Percentiles rank a stretch among this genome's conserved stretches.
phyloP scores from a whole-genome alignment of 2,888 invertebrate genomes.

The Choreutis nemorana region DNA sequence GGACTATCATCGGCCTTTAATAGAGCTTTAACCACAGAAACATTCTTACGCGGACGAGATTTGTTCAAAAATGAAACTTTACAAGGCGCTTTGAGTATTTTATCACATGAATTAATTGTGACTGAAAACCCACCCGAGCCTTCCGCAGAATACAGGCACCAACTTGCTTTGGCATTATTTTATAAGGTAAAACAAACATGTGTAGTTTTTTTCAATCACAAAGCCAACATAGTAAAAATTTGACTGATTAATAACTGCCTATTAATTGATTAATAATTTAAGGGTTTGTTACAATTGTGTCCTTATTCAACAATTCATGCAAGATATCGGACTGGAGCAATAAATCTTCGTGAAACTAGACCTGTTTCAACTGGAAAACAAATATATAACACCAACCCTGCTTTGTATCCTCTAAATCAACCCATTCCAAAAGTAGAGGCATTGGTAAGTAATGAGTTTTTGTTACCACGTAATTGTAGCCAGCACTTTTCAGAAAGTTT shows the following conservation, averaged over 20 bases:
- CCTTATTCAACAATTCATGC: slow-evolving; percentile 38
- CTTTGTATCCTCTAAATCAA: slow-evolving; percentile 70
- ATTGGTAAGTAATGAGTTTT: slow-evolving; percentile 4
- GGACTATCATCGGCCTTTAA: slow-evolving; percentile 50
- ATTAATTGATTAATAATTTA: slow-evolving; percentile 13
- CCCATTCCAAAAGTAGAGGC: slow-evolving; percentile 71
- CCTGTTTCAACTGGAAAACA: slow-evolving; percentile 68
- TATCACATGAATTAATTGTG: slow-evolving; percentile 28
- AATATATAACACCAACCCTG: slow-evolving; percentile 65
- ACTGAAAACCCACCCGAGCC: slow-evolving; percentile 61
- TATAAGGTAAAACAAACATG: slow-evolving; percentile 68
- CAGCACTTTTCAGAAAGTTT: no score
- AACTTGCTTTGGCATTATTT: slow-evolving; percentile 67
- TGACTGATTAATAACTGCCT: no score
- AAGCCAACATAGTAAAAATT: no score
- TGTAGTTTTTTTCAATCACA: no score
- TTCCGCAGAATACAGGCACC: slow-evolving; percentile 65
- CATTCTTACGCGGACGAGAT: slow-evolving; percentile 40
- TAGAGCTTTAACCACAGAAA: slow-evolving; percentile 61
- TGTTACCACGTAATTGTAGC: no score
- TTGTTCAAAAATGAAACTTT: slow-evolving; percentile 41
- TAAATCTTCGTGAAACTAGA: slow-evolving; percentile 36
- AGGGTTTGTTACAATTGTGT: slow-evolving; percentile 60
- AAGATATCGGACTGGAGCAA: slow-evolving; percentile 47
- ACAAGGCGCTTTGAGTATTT: slow-evolving; percentile 26